Evolutionary conservation across 2,888 invertebrate genomes (phyloP), one percentile per base, ranked within the genome.

Genomic region (Strigamia crassipes): DNA sequence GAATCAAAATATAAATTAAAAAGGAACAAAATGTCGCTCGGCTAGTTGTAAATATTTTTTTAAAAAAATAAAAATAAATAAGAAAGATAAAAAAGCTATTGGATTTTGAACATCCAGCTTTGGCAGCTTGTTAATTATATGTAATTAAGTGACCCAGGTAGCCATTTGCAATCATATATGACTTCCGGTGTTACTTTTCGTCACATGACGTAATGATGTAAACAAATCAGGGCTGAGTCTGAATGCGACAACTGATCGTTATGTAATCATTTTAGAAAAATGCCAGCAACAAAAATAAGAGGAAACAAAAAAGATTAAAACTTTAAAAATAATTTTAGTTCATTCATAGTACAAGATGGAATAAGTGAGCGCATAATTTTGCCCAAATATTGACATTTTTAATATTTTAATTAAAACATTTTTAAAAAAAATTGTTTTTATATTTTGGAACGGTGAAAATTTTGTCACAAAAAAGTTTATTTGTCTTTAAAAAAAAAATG

Each of bases 71-170:
- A 66, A 27, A 27, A 27, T 9, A 66, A 27, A 12, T 3, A 66
- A 6, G 23, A 23, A 66, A 27, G 3, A 27, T 27, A 27, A 27
- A 27, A 27, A 27, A 27, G 27, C 3, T 23, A 23, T 23, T 66
- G 5, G 66, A 21, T 23, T 66, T 66, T 66, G 66, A 66, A 23
- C 23, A 66, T 66, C 66, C 66, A 66, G 10, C 23, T 66, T 66
- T 66, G 66, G 66, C 66, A 66, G 66, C 10, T 66, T 66, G 21
- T 66, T 66, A 66, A 66, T 66, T 66, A 66, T 66, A 66, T 66
- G 66, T 66, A 66, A 66, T 66, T 66, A 66, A 66, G 66, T 66
- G 66, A 66, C 66, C 66, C 27, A 66, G 66, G 66, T 66, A 66
- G 21, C 66, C 66, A 66, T 66, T 66, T 66, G 66, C 66, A 66